phyloP scores from a whole-genome alignment of 2,797 vertebrate species.

The Toxotes lorentzi region DNA sequence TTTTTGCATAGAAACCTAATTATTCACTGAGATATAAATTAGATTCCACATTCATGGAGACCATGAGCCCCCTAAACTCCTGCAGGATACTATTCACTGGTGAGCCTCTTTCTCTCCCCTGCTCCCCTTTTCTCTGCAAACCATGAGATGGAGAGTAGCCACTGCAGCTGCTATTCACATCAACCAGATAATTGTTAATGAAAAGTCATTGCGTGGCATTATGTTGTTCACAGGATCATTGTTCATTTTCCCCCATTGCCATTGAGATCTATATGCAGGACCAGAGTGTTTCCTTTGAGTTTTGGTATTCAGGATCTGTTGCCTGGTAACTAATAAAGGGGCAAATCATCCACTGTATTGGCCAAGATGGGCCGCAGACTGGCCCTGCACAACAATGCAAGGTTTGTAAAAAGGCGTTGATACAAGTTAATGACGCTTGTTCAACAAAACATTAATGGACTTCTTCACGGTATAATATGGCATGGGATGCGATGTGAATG shows the following conservation, averaged over 20 bases:
- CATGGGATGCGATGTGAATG: conserved; percentile 80
- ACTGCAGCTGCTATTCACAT: conserved; percentile 99
- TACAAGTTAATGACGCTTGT: conserved; percentile 98
- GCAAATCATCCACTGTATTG: conserved; percentile 96
- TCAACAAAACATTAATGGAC: conserved; percentile 98
- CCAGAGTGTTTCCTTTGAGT: conserved; percentile 98
- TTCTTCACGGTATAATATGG: conserved; percentile 97
- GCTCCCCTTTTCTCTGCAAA: conserved; percentile 83
- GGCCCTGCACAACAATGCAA: conserved; percentile 93
- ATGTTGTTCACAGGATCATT: conserved; percentile 98
- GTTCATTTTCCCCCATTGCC: conserved; percentile 95
- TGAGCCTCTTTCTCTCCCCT: conserved; percentile 65
- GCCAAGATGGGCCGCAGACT: conserved; percentile 96
- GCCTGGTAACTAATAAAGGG: conserved; percentile 99
- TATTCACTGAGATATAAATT: conserved; percentile 88
- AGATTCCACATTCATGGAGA: conserved; percentile 82
- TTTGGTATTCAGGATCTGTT: conserved; percentile 99
- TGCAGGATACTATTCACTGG: conserved; percentile 73
- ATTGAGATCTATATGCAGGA: conserved; percentile 98
- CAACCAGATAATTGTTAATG: conserved; percentile 99
- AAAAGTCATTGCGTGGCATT: conserved; percentile 99
- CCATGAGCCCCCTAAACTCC: conserved; percentile 72
- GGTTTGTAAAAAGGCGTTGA: conserved; percentile 97
- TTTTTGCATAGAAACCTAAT: conserved; percentile 89
- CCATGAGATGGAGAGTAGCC: conserved; percentile 93